A percentile compares a stretch with the other conserved stretches of the same genome.
phyloP scores from a whole-genome alignment of 2,113 vertebrate species.

The Spea bombifrons region DNA sequence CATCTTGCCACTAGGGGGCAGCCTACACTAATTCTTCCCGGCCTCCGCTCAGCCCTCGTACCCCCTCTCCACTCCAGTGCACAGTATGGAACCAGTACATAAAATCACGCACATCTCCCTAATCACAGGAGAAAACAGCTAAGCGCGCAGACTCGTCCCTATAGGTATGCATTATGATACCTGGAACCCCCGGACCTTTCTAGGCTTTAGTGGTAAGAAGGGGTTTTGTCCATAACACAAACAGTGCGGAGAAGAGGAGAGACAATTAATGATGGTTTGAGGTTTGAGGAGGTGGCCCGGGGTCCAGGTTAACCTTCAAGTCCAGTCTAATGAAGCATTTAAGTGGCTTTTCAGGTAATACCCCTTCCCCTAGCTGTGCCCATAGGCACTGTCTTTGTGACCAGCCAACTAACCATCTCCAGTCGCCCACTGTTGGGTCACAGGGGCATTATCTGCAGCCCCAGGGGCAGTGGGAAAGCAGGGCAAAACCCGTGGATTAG shows the following conservation, averaged over 20 bases:
- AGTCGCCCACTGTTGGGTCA: background rate
- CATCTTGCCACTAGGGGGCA: background rate
- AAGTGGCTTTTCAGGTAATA: background rate
- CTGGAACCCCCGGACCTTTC: too few species aligned
- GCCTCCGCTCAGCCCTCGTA: background rate
- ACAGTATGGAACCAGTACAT: background rate
- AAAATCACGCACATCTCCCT: too few species aligned
- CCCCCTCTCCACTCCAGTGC: background rate
- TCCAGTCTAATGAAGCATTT: background rate
- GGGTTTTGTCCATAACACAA: too few species aligned
- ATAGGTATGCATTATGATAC: too few species aligned
- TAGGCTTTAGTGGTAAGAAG: too few species aligned
- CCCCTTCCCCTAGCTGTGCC: constrained; percentile 8
- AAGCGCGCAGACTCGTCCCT: too few species aligned
- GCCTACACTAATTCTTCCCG: background rate
- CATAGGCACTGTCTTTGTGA: constrained; percentile 12
- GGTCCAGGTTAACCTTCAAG: constrained; percentile 33
- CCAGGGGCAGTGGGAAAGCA: too few species aligned
- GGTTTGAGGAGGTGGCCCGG: background rate
- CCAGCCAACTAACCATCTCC: background rate
- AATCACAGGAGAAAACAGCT: too few species aligned
- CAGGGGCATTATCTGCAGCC: too few species aligned
- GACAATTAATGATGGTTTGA: too few species aligned
- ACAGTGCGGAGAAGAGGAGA: too few species aligned
- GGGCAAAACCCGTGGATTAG: too few species aligned